phyloP scores from a whole-genome alignment of 23 tunicate species.

The Styela clava region DNA sequence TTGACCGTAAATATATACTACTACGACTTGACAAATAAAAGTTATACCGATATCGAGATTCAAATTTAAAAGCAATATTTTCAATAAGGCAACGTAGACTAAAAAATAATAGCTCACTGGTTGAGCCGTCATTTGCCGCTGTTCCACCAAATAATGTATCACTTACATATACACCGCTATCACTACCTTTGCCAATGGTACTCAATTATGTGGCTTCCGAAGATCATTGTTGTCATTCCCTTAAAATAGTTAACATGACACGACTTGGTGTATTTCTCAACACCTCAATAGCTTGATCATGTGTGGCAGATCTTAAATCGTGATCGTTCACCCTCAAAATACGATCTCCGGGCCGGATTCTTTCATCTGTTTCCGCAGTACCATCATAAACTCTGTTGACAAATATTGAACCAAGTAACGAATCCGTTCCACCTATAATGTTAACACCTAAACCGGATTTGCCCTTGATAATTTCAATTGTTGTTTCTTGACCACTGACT shows the following conservation, averaged over 20 bases:
- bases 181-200: conserved; percentile 64
- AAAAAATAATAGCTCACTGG: too few relatives aligned
- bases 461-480: conserved; percentile 93
- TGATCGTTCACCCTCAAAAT: conserved; percentile 71
- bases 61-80: too few relatives aligned
- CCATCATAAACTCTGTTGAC: conserved; percentile 91
- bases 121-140: conserved; percentile 75
- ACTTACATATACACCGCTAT: conserved; percentile 64
- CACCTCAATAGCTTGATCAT: conserved; percentile 94
- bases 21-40: too few relatives aligned
- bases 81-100: too few relatives aligned
- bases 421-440: conserved; percentile 92
- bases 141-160: conserved; percentile 60
- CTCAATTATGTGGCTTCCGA: conserved; percentile 29
- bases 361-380: conserved; percentile 86
- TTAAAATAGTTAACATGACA: conserved; percentile 48
- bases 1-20: too few relatives aligned
- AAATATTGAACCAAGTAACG: conserved; percentile 63
- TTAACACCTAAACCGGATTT: conserved; percentile 84
- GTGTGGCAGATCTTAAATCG: conserved; percentile 69
- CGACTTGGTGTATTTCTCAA: conserved; percentile 73
- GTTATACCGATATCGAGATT: too few relatives aligned
- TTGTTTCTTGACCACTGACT: conserved; percentile 78
- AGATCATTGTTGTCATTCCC: conserved; percentile 83
- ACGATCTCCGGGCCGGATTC: conserved; percentile 91